Percentiles rank a stretch among this genome's conserved stretches.
Evolutionary conservation across 2,113 vertebrate species (phyloP).

Genomic region (Corythornis madagascariensis): DNA sequence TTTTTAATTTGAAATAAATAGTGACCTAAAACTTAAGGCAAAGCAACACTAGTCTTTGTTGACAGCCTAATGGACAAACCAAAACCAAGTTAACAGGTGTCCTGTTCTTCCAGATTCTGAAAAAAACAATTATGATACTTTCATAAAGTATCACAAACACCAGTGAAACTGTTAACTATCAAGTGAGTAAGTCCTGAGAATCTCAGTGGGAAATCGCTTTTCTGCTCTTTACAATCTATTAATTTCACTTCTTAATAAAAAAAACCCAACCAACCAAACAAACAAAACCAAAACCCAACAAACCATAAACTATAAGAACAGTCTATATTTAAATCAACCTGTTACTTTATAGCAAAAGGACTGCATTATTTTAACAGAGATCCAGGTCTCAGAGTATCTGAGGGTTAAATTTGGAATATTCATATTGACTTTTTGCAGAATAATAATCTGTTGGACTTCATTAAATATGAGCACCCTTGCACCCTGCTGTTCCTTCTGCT

Average conservation of each 20-base stretch:
- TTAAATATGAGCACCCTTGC: neutral
- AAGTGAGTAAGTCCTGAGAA: neutral
- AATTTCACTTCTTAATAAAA: neutral
- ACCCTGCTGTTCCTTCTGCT: neutral
- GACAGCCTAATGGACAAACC: neutral
- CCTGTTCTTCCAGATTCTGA: neutral
- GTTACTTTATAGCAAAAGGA: neutral
- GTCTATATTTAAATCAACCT: neutral
- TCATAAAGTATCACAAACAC: neutral
- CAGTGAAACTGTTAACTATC: neutral
- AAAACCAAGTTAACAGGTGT: neutral
- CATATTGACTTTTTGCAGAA: neutral
- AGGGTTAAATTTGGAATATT: neutral
- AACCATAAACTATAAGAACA: neutral
- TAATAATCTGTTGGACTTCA: neutral
- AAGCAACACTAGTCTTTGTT: neutral
- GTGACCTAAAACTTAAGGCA: neutral
- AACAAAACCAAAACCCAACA: too few relatives aligned
- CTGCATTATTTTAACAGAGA: neutral
- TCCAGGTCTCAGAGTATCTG: neutral
- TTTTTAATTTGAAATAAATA: conserved; percentile 8
- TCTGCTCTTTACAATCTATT: neutral
- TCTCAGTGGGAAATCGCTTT: neutral
- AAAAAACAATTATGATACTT: neutral
- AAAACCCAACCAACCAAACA: too few relatives aligned